Percentiles rank a stretch among this genome's conserved stretches.
phyloP scores from a whole-genome alignment of 1,140 invertebrate genomes.

The Pseudomyrmex cubaensis region DNA sequence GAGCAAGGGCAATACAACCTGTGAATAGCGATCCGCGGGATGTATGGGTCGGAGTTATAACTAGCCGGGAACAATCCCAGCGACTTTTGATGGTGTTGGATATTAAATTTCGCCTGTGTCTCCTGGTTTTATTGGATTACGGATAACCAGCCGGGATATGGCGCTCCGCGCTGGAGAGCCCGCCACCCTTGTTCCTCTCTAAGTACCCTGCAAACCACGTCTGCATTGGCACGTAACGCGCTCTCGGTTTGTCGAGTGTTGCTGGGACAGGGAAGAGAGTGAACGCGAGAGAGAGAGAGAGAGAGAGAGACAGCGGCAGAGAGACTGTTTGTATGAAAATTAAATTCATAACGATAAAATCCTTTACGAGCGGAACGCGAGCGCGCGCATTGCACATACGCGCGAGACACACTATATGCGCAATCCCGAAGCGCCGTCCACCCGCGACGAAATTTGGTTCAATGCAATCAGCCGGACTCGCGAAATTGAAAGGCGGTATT shows the following conservation, averaged over 20 bases:
- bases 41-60: slow-evolving; percentile 69
- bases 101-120: slow-evolving; percentile 84
- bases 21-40: slow-evolving; percentile 39
- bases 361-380: slow-evolving; percentile 74
- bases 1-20: slow-evolving; percentile 25
- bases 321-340: slow-evolving; percentile 82
- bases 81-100: slow-evolving; percentile 84
- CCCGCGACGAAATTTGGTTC: slow-evolving; percentile 53
- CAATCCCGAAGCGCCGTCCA: slow-evolving; percentile 8
- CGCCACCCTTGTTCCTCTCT: slow-evolving; percentile 77
- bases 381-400: slow-evolving; percentile 4
- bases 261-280: slow-evolving; percentile 25
- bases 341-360: slow-evolving; percentile 84
- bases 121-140: slow-evolving; percentile 84
- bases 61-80: slow-evolving; percentile 81
- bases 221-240: slow-evolving; percentile 74
- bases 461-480: slow-evolving; percentile 66
- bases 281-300: slow-evolving; percentile 28
- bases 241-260: slow-evolving; percentile 64
- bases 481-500: slow-evolving; percentile 61
- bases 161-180: slow-evolving; percentile 73
- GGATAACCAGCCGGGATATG: slow-evolving; percentile 79
- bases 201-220: slow-evolving; percentile 77
- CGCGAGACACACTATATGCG: not conserved
- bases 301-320: slow-evolving; percentile 7